Evolutionary conservation across 2,113 vertebrate genomes (phyloP), one percentile per base, ranked within the genome.

Genomic region (Campylomormyrus numenius): DNA sequence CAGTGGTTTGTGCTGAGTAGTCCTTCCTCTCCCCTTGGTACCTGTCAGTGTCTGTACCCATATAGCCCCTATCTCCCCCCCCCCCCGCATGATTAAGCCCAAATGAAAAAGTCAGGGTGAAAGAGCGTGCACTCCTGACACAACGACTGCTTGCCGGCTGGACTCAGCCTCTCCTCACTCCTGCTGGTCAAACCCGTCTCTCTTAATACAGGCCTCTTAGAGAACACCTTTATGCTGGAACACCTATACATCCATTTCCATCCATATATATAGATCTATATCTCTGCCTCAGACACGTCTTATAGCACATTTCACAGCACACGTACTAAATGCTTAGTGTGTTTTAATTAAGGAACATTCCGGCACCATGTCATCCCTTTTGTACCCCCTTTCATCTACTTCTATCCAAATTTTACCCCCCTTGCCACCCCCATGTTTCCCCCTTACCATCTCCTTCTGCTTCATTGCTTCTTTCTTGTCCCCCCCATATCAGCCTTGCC

Each of bases 181-280:
- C 27, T 90, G 86, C 49, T 90, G 86, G 52, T 88, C 35, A 83
- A 46, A 87, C 58, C 24, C 50, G 27, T 88, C 48, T 88, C 56
- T 86, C 90, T 50, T 77, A 27, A 90, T 52, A 15, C 19, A 84
- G 56, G 52, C 31, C 48, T 50, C 88, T 89, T 31, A 27, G 74
- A 84, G 49, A 27, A 56, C 27, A 84, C 31, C n/a, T 58, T 84
- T 84, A 89, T 24, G 15, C 56, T 2, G n/a, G 56, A 66, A 70
- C 58, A 42, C 35, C 6, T 27, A 3, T 66, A 87, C 10, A 15
- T 35, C 15, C 27, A 24, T 87, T 27, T 52, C n/a, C 49, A 31
- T 17, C 6, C 1, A 58, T 21, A 24, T n/a, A 24, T 8, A 62
- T n/a, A 24, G 24, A 56, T 1, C 17, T 17, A 86, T 35, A 1